These are phyloP conservation scores for Pachypeltis micranthus DNA, from an alignment of 1,140 invertebrate genomes.

Conservation along the genomic window DNA sequence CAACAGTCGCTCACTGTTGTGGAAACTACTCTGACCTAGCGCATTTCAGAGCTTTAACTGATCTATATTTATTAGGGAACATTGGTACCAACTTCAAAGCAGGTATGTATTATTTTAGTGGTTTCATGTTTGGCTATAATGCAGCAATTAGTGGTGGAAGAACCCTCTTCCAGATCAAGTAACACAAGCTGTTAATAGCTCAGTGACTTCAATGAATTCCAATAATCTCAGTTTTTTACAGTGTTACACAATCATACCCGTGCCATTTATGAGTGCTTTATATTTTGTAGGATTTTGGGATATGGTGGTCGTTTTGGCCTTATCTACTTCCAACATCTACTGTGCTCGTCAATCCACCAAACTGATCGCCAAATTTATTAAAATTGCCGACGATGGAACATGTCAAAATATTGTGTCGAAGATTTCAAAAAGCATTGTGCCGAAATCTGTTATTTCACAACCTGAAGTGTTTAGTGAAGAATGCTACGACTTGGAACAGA, in stretches of 20 bases:
- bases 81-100: too few relatives aligned
- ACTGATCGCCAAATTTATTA: not conserved
- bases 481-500: not conserved
- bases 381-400: not conserved
- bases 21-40: too few relatives aligned
- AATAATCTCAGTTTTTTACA: not conserved
- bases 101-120: not conserved
- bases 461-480: not conserved
- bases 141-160: not conserved
- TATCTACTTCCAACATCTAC: not conserved
- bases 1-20: too few relatives aligned
- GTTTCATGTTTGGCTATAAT: not conserved
- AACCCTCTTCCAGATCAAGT: not conserved
- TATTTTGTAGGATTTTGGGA: not conserved
- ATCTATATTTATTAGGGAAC: too few relatives aligned
- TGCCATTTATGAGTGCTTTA: not conserved
- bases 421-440: not conserved
- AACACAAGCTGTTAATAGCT: too few relatives aligned
- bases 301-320: not conserved
- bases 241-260: too few relatives aligned
- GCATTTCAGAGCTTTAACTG: too few relatives aligned
- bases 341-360: not conserved
- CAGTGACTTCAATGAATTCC: too few relatives aligned
- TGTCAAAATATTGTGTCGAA: not conserved
- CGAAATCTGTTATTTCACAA: not conserved